phyloP scores from a whole-genome alignment of 2,113 vertebrate genomes.

The Menidia beryllina region DNA sequence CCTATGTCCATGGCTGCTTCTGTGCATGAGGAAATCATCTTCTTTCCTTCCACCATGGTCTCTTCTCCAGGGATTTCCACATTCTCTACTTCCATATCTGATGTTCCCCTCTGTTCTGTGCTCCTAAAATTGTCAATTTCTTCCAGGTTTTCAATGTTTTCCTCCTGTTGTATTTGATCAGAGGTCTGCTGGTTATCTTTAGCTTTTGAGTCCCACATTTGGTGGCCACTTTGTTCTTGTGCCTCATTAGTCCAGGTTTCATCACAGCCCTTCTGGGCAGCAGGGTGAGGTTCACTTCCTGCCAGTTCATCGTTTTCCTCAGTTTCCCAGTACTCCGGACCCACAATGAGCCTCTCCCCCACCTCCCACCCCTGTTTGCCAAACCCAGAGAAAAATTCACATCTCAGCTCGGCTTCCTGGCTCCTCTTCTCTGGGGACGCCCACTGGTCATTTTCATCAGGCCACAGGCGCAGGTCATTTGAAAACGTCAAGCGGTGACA shows the following conservation, averaged over 20 bases:
- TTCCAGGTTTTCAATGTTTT: slow-evolving; percentile 75
- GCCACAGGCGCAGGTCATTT: slow-evolving; percentile 72
- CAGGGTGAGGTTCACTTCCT: slow-evolving; percentile 79
- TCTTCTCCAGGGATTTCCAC: slow-evolving; percentile 77
- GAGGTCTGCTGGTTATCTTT: slow-evolving; percentile 18
- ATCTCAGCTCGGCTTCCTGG: slow-evolving; percentile 68
- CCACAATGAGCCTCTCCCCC: slow-evolving; percentile 65
- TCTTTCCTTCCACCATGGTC: slow-evolving; percentile 17
- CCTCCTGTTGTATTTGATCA: slow-evolving; percentile 73
- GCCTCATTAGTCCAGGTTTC: slow-evolving; percentile 71
- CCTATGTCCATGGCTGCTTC: slow-evolving; percentile 21
- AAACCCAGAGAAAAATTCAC: slow-evolving; percentile 76
- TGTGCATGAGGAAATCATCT: slow-evolving; percentile 14
- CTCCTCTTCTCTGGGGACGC: slow-evolving; percentile 74
- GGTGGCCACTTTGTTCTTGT: slow-evolving; percentile 38
- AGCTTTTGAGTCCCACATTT: slow-evolving; percentile 22
- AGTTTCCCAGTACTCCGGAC: slow-evolving; percentile 77
- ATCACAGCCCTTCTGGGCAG: slow-evolving; percentile 52
- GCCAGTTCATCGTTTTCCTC: slow-evolving; percentile 83
- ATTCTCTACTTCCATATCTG: slow-evolving; percentile 75
- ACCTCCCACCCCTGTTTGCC: slow-evolving; percentile 68
- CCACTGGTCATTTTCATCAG: slow-evolving; percentile 83
- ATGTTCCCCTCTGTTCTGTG: not conserved
- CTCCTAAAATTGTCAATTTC: slow-evolving; percentile 29
- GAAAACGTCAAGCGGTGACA: slow-evolving; percentile 70